These are phyloP conservation scores for Achatina immaculata DNA, from an alignment of 1,140 invertebrate genomes.

Conservation along the genomic window DNA sequence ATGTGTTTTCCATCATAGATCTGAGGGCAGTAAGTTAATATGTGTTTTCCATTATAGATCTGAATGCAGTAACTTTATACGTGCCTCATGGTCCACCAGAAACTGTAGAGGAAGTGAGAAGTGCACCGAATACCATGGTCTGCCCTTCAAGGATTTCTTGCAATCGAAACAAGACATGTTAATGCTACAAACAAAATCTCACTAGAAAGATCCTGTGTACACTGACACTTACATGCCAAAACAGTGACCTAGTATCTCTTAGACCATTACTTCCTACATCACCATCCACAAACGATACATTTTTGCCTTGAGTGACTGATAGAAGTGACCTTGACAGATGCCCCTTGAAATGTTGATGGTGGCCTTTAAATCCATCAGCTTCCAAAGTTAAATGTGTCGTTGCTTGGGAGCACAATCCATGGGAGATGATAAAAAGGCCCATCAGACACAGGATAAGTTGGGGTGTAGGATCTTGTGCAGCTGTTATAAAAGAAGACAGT, in stretches of 20 bases:
- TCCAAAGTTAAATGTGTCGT: no score
- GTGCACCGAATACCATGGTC: no score
- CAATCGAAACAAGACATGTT: no score
- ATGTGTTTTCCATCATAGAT: no score
- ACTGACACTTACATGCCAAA: constrained; percentile 2
- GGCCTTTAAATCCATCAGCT: background rate
- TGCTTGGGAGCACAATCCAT: background rate
- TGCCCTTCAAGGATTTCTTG: no score
- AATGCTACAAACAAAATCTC: no score
- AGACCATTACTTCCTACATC: background rate
- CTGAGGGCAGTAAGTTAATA: no score
- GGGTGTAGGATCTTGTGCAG: background rate
- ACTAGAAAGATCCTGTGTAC: no score
- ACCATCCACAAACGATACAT: background rate
- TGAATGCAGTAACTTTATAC: no score
- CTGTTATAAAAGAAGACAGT: background rate
- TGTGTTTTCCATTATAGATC: no score
- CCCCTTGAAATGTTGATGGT: background rate
- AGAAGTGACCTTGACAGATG: constrained; percentile 3
- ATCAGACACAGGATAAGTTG: constrained; percentile 16
- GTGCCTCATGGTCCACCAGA: no score
- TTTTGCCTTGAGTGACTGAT: background rate
- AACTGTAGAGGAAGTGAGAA: no score
- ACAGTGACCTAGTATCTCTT: background rate
- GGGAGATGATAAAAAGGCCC: constrained; percentile 6